phyloP scores from a whole-genome alignment of 2,113 vertebrate genomes.

The Neoarius graeffei region DNA sequence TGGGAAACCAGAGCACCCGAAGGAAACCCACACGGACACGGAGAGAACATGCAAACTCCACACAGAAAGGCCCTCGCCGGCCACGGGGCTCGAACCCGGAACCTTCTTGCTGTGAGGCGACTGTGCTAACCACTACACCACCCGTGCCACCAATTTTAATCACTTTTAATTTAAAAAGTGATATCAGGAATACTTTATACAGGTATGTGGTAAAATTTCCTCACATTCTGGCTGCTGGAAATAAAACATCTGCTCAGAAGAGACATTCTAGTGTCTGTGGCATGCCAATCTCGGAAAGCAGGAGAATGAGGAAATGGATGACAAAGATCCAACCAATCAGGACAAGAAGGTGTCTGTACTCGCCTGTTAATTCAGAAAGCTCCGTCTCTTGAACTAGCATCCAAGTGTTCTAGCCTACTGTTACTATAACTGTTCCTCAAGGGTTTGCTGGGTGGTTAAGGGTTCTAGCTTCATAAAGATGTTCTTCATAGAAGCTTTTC shows the following conservation, averaged over 20 bases:
- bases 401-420: not conserved
- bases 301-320: not conserved
- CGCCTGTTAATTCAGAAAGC: not conserved
- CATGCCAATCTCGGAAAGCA: not conserved
- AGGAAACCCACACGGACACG: too few species aligned
- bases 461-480: not conserved
- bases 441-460: not conserved
- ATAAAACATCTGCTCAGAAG: not conserved
- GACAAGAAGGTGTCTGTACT: not conserved
- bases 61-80: too few species aligned
- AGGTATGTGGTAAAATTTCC: not conserved
- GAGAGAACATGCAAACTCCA: too few species aligned
- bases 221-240: not conserved
- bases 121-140: too few species aligned
- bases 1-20: too few species aligned
- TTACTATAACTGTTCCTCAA: not conserved
- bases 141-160: too few species aligned
- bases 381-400: not conserved
- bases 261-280: not conserved
- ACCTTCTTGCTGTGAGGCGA: too few species aligned
- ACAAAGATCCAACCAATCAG: not conserved
- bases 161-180: too few species aligned
- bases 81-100: too few species aligned
- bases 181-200: too few species aligned
- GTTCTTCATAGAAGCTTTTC: not conserved